phyloP scores from a whole-genome alignment of 2,797 vertebrate species.

The Anguilla megastoma region DNA sequence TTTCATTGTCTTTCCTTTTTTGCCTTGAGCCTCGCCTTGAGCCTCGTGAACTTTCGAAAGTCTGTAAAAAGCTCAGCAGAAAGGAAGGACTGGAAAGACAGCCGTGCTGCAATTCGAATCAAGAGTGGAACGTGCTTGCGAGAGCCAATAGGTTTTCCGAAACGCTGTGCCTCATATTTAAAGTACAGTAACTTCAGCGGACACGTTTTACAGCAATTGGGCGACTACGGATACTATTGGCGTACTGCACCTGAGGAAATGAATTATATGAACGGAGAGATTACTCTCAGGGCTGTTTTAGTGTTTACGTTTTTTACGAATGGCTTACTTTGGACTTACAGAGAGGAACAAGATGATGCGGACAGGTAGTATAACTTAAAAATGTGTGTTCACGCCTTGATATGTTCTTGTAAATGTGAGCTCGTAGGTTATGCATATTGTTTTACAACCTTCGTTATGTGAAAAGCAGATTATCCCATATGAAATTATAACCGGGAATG shows the following conservation, averaged over 20 bases:
- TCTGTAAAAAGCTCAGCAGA: neutral
- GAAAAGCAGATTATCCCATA: neutral
- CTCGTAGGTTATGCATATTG: neutral
- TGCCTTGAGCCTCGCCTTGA: neutral
- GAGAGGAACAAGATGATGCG: constrained; percentile 78
- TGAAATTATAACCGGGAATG: neutral
- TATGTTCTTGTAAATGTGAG: neutral
- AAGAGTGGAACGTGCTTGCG: neutral
- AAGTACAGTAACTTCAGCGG: constrained; percentile 15
- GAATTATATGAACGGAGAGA: constrained; percentile 53
- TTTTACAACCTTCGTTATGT: constrained; percentile 21
- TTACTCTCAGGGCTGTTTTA: constrained; percentile 63
- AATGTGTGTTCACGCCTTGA: neutral
- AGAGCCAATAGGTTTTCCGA: constrained; percentile 5
- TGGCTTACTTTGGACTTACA: constrained; percentile 84
- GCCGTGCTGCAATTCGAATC: neutral
- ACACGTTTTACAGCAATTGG: neutral
- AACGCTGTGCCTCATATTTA: constrained; percentile 21
- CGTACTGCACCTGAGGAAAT: constrained; percentile 55
- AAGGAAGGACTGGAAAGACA: neutral
- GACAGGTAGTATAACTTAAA: constrained; percentile 74
- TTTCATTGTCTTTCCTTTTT: neutral
- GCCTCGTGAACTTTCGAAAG: neutral
- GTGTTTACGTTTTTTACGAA: constrained; percentile 66
- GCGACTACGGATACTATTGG: neutral